Percentiles rank a stretch among this genome's conserved stretches.
phyloP scores from a whole-genome alignment of 2,888 invertebrate species.

The Pseudanteris insignis region DNA sequence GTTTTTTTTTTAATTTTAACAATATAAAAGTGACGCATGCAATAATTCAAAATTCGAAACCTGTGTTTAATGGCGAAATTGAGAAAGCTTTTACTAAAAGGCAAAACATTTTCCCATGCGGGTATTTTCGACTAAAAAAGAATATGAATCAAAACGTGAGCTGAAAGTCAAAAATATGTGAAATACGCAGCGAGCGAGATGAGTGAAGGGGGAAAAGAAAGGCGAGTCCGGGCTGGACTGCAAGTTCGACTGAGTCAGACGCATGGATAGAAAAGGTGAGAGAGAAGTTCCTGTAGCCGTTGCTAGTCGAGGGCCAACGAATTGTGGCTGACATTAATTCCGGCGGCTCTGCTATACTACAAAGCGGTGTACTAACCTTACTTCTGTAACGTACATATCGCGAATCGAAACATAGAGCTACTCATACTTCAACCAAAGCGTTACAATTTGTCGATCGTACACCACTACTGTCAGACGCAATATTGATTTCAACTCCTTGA shows the following conservation, averaged over 20 bases:
- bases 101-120: conserved; percentile 7
- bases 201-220: background rate
- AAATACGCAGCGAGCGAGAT: background rate
- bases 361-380: conserved; percentile 58
- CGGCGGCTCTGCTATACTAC: conserved; percentile 51
- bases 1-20: no score
- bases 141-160: conserved; percentile 30
- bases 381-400: conserved; percentile 58
- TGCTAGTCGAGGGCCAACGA: conserved; percentile 47
- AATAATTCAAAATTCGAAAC: no score
- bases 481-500: conserved; percentile 28
- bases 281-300: conserved; percentile 25
- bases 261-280: background rate
- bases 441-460: conserved; percentile 54
- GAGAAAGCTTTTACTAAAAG: conserved; percentile 11
- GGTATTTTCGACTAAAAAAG: conserved; percentile 8
- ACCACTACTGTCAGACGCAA: conserved; percentile 29
- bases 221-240: background rate
- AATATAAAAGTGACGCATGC: no score
- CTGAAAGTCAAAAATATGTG: conserved; percentile 15
- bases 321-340: conserved; percentile 55
- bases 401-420: conserved; percentile 55
- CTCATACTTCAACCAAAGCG: conserved; percentile 36
- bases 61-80: background rate
- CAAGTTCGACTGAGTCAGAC: background rate